Percentiles rank a stretch among this genome's conserved stretches.
Evolutionary conservation across 2,888 invertebrate genomes (phyloP).

Genomic region (Parelbella ahira): DNA sequence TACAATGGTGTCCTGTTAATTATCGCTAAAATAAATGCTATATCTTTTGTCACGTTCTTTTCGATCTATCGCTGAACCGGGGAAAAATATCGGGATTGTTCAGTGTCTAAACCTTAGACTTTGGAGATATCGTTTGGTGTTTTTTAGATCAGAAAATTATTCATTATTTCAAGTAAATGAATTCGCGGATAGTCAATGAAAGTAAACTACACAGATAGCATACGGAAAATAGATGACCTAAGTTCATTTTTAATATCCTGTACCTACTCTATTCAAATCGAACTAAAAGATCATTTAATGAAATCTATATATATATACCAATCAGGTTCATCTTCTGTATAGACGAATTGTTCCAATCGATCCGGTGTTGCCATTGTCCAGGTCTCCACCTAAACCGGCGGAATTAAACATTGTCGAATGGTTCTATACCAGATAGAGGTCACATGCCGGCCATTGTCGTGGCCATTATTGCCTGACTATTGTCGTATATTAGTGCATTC

Average conservation of each 20-base stretch:
- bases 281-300: slow-evolving; percentile 2
- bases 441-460: slow-evolving; percentile 38
- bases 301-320: neutral
- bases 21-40: too few species aligned
- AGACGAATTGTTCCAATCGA: slow-evolving; percentile 16
- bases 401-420: slow-evolving; percentile 19
- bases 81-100: too few species aligned
- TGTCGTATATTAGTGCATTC: slow-evolving; percentile 18
- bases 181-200: too few species aligned
- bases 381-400: slow-evolving; percentile 20
- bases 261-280: slow-evolving; percentile 1
- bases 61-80: too few species aligned
- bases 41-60: too few species aligned
- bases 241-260: slow-evolving; percentile 12
- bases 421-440: slow-evolving; percentile 27
- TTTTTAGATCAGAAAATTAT: too few species aligned
- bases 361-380: slow-evolving; percentile 14
- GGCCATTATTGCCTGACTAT: slow-evolving; percentile 21
- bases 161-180: neutral
- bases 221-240: neutral
- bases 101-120: too few species aligned
- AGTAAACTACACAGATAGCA: neutral
- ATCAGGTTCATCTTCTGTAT: slow-evolving; percentile 14
- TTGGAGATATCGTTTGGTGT: too few species aligned
- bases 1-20: too few species aligned